phyloP scores from a whole-genome alignment of 2,888 invertebrate genomes.

The Hemistola chrysoprasaria region DNA sequence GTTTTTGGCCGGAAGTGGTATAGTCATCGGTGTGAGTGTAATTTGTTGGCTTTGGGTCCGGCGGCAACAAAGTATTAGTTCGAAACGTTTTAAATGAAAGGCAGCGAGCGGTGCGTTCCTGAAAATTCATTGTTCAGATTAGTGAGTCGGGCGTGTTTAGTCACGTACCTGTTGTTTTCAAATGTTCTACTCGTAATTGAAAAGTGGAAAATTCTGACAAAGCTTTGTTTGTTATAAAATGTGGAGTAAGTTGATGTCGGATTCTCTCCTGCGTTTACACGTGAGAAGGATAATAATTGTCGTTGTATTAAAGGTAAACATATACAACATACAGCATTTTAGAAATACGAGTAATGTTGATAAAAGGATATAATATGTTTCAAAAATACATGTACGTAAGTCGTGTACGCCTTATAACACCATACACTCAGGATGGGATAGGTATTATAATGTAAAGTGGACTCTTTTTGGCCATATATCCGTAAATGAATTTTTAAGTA shows the following conservation, averaged over 20 bases:
- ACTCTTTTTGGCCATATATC: no score
- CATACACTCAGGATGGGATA: no score
- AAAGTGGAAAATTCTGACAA: slow-evolving; percentile 18
- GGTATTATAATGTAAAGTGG: no score
- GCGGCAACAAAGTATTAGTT: slow-evolving; percentile 38
- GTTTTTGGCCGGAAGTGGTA: slow-evolving; percentile 40
- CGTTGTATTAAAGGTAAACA: no score
- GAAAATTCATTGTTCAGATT: slow-evolving; percentile 59
- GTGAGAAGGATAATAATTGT: no score
- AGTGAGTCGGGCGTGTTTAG: slow-evolving; percentile 55
- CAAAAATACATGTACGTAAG: no score
- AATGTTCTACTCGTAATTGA: slow-evolving; percentile 35
- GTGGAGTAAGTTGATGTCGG: neutral
- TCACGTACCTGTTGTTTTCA: slow-evolving; percentile 54
- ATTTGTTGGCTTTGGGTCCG: slow-evolving; percentile 39
- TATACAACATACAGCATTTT: no score
- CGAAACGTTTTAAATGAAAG: slow-evolving; percentile 43
- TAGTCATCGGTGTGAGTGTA: slow-evolving; percentile 32
- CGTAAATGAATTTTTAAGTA: no score
- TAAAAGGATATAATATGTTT: no score
- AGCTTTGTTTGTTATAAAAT: slow-evolving; percentile 12
- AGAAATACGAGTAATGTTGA: no score
- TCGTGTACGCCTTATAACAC: no score
- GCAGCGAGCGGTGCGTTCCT: slow-evolving; percentile 49
- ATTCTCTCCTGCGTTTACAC: neutral